These are phyloP conservation scores for Bos javanicus DNA, from an alignment of 2,113 vertebrate genomes.

Conservation along the genomic window DNA sequence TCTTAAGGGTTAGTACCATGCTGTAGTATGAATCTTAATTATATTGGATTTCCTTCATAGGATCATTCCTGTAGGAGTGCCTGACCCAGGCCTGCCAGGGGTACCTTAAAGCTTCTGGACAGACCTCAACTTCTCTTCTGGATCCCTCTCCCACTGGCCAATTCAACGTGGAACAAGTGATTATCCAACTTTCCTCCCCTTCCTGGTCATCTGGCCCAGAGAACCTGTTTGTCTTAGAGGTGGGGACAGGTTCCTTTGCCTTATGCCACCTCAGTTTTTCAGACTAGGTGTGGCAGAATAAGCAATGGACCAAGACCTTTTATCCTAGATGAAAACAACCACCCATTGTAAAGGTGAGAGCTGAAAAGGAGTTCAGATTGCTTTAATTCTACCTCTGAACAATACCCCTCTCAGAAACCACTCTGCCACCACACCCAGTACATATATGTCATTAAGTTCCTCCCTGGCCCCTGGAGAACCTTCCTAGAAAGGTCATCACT, in stretches of 20 bases:
- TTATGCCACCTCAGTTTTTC: background rate
- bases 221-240: background rate
- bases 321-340: background rate
- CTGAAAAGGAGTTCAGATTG: background rate
- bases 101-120: background rate
- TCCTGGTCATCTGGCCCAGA: background rate
- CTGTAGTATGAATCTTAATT: background rate
- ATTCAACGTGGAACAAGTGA: background rate
- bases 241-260: background rate
- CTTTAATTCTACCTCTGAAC: background rate
- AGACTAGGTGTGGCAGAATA: background rate
- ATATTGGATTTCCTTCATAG: background rate
- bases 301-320: background rate
- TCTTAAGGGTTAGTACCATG: background rate
- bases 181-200: background rate
- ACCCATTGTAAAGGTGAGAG: background rate
- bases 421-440: background rate
- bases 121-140: background rate
- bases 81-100: background rate
- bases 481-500: background rate
- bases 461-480: background rate
- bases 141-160: background rate
- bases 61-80: background rate
- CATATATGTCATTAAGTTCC: background rate
- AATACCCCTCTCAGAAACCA: background rate